Evolutionary conservation across 2,797 vertebrate species (phyloP), one percentile per base, ranked within the genome.

Genomic region (Natrix natrix): DNA sequence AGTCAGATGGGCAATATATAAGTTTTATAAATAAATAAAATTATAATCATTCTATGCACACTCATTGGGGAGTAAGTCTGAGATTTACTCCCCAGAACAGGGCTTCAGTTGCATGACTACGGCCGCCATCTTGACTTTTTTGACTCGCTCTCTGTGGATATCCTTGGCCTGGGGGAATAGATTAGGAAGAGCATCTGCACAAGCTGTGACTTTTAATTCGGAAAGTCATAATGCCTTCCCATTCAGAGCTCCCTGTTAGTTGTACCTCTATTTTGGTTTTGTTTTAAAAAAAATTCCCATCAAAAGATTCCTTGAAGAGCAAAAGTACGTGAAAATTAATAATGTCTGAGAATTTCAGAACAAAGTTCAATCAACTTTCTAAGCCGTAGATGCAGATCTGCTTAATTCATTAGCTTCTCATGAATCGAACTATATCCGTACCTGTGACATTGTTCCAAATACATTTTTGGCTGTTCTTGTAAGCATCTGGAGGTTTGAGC

Each of bases 371-470:
- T 12, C 60, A 63, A 20, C 0, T 2, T 87, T 5, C 3, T 56
- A 87, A 28, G 7, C 54, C 54, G 20, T 56, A 16, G 28, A 16
- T 56, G 1, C 6, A 5, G 56, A n/a, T 20, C 54, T 26, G 28
- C 28, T 56, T 32, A 87, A 56, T 56, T 56, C 8, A 32, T 87
- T 91, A 91, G 60, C 54, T 66, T 56, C 32, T 16, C 89, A 24
- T 11, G 90, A 52, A 52, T 2, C 7, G 0, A 6, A 10, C 24
- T 2, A 1, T 0, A 10, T 13, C 52, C 24, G 7, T 97, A 99
- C 99, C 99, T 99, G 98, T 86, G 98, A 99, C 91, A 98, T 94
- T 3, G 96, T 97, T 37, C 96, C 98, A 32, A 99, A 97, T 56
- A 98, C 98, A 57, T 97, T 98, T 95, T 97, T 98, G 54, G 99